Base-by-base conservation (phyloP, 2,113 vertebrate genomes). In the Toxotes jaculatrix region DNA sequence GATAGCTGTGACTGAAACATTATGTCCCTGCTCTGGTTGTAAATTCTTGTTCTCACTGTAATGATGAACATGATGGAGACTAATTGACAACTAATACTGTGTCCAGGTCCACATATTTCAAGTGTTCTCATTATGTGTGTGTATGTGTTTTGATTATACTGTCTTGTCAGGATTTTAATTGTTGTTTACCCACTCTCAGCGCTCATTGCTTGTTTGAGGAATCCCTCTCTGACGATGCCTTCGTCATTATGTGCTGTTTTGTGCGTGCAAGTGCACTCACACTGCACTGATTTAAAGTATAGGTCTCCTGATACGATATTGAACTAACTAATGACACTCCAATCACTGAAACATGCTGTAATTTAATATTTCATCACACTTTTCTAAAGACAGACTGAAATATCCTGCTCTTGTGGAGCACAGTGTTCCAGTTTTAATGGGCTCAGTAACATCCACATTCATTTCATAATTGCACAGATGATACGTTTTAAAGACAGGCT, bases 381-480 rank as follows among this genome's bases (percentile, higher is more conserved):
- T 83, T 67, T 83, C 32, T 47, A 38, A 59, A 66, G 59, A 78
- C 72, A 36, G 27, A 68, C 34, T 72, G 56, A 82, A 77, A 70
- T 34, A 11, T 57, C 53, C 27, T 16, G 42, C 56, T 85, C 63
- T 27, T 43, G 49, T 78, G n/a, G 19, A 69, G 40, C 77, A 57
- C 55, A 61, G 83, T 59, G 76, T 82, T 84, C 51, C 32, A 45
- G 74, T 79, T 82, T 82, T 80, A 88, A 90, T 85, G 61, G 72
- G 64, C 42, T 80, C 9, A 64, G 62, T 53, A 80, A 73, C 70
- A 81, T 69, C 51, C 70, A 79, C 63, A 79, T 74, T 72, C 31
- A 83, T 85, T 83, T 77, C n/a, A 74, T 79, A 83, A 87, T 88
- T 83, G 77, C 73, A 61, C 83, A 88, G 89, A 87, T 84, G 11